Conservation (phyloP, 2,113 vertebrate genomes). For the Mohoua ochrocephala region DNA sequence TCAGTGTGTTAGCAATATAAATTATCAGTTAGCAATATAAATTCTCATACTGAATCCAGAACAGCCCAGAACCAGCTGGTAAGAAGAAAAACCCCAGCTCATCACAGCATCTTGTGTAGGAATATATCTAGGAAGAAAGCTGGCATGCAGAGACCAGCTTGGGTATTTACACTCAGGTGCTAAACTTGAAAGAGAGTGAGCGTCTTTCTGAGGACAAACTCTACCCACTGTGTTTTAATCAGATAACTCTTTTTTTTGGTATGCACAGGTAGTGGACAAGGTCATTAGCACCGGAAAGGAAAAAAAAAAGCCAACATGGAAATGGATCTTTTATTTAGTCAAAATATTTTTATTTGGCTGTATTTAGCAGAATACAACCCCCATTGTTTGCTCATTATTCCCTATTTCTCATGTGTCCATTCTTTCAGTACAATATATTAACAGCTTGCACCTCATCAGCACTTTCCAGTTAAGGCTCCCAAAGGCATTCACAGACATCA, state of each 20-base stretch:
- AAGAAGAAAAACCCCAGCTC: background rate
- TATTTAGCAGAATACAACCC: background rate
- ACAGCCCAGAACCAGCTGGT: background rate
- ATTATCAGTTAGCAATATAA: background rate
- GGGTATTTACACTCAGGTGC: background rate
- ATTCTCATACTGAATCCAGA: background rate
- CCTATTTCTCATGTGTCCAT: background rate
- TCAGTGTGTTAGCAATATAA: background rate
- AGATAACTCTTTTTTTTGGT: background rate
- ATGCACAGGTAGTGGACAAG: background rate
- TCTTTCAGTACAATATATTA: slow-evolving; percentile 2
- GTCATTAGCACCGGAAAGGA: background rate
- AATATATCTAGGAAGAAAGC: background rate
- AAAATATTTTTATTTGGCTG: slow-evolving; percentile 58
- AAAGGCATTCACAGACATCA: slow-evolving; percentile 14
- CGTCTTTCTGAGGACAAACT: background rate
- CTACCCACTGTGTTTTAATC: background rate
- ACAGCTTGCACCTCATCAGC: background rate
- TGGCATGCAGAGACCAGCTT: background rate
- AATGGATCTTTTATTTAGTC: background rate
- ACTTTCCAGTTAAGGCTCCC: background rate
- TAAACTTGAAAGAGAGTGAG: rapidly evolving
- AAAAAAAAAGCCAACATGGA: background rate
- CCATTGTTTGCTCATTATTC: background rate
- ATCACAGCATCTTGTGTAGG: background rate